A percentile compares a stretch with the other conserved stretches of the same genome.
phyloP scores from a whole-genome alignment of 2,113 vertebrate genomes.

The Syrmaticus mikado region DNA sequence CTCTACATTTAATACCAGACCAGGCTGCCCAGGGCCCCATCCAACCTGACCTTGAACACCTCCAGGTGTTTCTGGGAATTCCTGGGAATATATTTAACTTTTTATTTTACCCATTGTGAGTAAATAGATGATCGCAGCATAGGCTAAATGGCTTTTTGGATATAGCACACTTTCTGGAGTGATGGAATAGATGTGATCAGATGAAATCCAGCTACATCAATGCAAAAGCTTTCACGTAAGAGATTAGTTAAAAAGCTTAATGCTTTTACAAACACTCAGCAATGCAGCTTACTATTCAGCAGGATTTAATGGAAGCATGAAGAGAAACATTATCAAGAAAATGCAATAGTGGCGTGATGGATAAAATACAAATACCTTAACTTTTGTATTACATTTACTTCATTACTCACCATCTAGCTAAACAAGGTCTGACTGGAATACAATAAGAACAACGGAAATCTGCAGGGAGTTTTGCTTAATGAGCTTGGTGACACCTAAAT shows the following conservation, averaged over 20 bases:
- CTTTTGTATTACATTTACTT: neutral
- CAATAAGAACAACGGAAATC: neutral
- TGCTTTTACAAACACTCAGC: neutral
- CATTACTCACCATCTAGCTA: neutral
- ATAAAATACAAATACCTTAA: neutral
- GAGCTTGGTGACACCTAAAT: neutral
- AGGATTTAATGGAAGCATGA: neutral
- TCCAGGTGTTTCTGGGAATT: neutral
- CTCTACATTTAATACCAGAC: too few relatives aligned
- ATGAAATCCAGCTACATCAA: neutral
- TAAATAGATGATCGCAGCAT: neutral
- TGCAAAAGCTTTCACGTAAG: accelerated
- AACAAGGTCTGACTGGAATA: neutral
- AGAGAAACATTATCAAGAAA: neutral
- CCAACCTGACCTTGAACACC: too few relatives aligned
- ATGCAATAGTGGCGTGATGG: neutral
- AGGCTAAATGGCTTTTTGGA: neutral
- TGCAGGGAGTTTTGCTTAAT: neutral
- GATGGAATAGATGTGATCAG: neutral
- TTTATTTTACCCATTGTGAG: neutral
- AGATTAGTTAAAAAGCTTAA: neutral
- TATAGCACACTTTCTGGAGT: neutral
- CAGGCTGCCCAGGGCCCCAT: too few relatives aligned
- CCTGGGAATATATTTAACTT: neutral
- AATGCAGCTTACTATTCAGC: neutral